Evolutionary conservation across 2,888 invertebrate species (phyloP).

Genomic region (Chaitophorus viminalis): DNA sequence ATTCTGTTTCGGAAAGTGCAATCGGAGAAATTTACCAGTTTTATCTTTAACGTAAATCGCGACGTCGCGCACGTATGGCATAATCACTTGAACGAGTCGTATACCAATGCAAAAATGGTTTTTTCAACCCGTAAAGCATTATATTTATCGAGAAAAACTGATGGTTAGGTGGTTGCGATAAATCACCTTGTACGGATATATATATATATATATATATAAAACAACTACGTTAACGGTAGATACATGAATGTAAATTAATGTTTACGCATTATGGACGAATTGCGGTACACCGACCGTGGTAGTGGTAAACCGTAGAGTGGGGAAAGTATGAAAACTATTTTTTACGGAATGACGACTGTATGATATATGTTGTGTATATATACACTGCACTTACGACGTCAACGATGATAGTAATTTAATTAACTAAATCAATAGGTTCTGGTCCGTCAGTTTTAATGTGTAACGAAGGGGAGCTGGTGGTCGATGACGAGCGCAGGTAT

Average conservation of each 20-base stretch:
- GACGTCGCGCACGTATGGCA: too few relatives aligned
- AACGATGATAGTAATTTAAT: constrained; percentile 28
- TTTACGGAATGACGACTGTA: not conserved
- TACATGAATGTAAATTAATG: not conserved
- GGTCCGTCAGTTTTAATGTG: constrained; percentile 15
- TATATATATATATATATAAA: too few relatives aligned
- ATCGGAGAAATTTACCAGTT: too few relatives aligned
- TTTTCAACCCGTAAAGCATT: too few relatives aligned
- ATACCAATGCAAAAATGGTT: not conserved
- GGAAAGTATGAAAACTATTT: not conserved
- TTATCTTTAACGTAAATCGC: too few relatives aligned
- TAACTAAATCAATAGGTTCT: constrained; percentile 42
- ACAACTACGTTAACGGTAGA: not conserved
- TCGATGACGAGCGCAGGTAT: not conserved
- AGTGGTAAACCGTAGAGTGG: not conserved
- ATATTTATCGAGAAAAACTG: too few relatives aligned
- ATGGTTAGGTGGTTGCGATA: too few relatives aligned
- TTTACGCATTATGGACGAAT: not conserved
- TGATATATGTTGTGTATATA: too few relatives aligned
- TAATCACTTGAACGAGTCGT: not conserved
- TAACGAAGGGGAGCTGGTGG: not conserved
- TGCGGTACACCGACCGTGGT: not conserved
- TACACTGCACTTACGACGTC: not conserved
- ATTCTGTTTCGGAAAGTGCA: too few relatives aligned
- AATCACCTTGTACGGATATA: too few relatives aligned